Evolutionary conservation across 1,140 invertebrate genomes (phyloP).

Genomic region (Brachionus koreanus): DNA sequence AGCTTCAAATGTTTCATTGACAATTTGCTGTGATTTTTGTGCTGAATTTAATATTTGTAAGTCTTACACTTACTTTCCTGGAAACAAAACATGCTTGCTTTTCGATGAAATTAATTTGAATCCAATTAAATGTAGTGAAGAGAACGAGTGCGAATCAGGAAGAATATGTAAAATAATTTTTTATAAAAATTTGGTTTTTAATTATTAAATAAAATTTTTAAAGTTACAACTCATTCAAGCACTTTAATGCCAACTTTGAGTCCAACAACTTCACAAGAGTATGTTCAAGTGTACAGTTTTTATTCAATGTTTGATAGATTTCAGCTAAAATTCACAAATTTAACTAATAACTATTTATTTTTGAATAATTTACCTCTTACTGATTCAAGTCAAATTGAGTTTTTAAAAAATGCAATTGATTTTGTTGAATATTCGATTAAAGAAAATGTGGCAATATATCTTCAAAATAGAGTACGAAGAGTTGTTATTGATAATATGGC

Average conservation of each 20-base stretch:
- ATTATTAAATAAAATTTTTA: not conserved
- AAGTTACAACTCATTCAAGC: not conserved
- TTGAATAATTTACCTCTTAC: constrained; percentile 22
- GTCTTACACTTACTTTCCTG: constrained; percentile 7
- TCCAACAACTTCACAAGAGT: not conserved
- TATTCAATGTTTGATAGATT: constrained; percentile 39
- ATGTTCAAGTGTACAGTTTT: constrained; percentile 25
- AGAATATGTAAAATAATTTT: constrained; percentile 21
- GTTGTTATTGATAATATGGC: constrained; percentile 21
- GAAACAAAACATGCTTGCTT: not conserved
- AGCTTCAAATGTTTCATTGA: constrained; percentile 33
- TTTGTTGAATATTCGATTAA: not conserved
- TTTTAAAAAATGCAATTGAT: not conserved
- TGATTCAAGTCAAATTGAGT: not conserved
- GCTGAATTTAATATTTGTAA: constrained; percentile 38
- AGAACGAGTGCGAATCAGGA: constrained; percentile 14
- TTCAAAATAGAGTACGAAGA: not conserved
- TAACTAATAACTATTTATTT: constrained; percentile 1
- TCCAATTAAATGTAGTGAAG: not conserved
- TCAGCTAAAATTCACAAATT: constrained; percentile 25
- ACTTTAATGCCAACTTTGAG: not conserved
- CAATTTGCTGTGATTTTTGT: constrained; percentile 43
- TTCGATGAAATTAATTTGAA: not conserved
- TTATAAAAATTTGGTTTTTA: not conserved
- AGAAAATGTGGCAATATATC: not conserved